Evolutionary conservation across 2,797 vertebrate genomes (phyloP).

Genomic region (Valencia hispanica): DNA sequence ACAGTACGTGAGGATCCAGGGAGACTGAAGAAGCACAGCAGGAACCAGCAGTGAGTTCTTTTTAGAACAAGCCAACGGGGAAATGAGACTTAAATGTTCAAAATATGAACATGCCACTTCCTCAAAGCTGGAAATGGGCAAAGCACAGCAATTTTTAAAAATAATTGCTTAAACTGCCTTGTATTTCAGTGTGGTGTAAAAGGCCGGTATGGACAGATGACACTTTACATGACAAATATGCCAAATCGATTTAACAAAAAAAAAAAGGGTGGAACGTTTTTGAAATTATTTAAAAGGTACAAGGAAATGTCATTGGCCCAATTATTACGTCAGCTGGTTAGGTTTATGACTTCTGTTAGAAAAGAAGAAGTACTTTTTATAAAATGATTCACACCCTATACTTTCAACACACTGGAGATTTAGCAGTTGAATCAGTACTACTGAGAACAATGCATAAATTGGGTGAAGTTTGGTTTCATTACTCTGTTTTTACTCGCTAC

Average conservation of each 20-base stretch:
- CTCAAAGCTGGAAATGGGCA: background rate
- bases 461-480: background rate
- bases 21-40: conserved; percentile 28
- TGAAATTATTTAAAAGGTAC: background rate
- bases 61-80: background rate
- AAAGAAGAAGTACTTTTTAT: background rate
- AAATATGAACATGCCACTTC: conserved; percentile 25
- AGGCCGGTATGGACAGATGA: background rate
- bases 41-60: background rate
- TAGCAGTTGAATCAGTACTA: background rate
- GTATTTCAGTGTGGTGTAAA: background rate
- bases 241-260: background rate
- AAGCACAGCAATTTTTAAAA: background rate
- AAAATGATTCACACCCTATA: background rate
- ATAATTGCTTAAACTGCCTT: background rate
- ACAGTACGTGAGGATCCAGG: conserved; percentile 51
- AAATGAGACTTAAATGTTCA: conserved; percentile 4
- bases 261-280: background rate
- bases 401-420: conserved; percentile 24
- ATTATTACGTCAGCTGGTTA: background rate
- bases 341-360: background rate
- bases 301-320: background rate
- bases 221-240: background rate
- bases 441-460: background rate
- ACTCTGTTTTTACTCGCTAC: background rate